Conservation (phyloP, 2,888 invertebrate species). For the Nephrotoma guestfalica region DNA sequence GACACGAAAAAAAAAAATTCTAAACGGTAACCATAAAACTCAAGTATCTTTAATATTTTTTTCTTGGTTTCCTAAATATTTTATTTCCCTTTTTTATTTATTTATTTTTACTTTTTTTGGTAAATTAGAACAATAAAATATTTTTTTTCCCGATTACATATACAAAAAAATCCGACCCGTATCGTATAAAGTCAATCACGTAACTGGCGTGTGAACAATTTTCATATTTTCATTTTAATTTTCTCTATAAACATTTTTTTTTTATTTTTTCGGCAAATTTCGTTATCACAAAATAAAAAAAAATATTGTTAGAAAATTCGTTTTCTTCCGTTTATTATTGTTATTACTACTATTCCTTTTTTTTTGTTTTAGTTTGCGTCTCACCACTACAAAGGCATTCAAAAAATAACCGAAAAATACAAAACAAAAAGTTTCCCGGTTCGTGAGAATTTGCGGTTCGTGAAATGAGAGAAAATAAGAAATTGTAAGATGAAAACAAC, state of each 20-base stretch:
- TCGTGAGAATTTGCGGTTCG: neutral
- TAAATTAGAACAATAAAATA: neutral
- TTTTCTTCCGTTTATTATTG: neutral
- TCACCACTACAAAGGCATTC: neutral
- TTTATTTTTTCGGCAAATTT: conserved; percentile 1
- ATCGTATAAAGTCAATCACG: neutral
- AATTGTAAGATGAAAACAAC: neutral
- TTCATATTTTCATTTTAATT: neutral
- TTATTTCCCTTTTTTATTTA: neutral
- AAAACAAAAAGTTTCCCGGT: neutral
- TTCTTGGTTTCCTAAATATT: neutral
- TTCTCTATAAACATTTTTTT: neutral
- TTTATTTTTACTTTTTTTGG: neutral
- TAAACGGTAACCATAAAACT: neutral
- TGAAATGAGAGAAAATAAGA: neutral
- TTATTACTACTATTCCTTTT: neutral
- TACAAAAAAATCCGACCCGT: neutral
- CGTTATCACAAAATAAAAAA: conserved; percentile 1
- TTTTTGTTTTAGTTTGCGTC: neutral
- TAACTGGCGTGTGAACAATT: conserved; percentile 3
- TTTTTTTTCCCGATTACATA: neutral
- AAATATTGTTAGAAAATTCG: neutral
- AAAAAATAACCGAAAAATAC: neutral
- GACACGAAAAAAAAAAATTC: neutral
- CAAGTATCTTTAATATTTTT: neutral